Base-by-base conservation (phyloP, 2,888 invertebrate species). In the Drosophila histrio region DNA sequence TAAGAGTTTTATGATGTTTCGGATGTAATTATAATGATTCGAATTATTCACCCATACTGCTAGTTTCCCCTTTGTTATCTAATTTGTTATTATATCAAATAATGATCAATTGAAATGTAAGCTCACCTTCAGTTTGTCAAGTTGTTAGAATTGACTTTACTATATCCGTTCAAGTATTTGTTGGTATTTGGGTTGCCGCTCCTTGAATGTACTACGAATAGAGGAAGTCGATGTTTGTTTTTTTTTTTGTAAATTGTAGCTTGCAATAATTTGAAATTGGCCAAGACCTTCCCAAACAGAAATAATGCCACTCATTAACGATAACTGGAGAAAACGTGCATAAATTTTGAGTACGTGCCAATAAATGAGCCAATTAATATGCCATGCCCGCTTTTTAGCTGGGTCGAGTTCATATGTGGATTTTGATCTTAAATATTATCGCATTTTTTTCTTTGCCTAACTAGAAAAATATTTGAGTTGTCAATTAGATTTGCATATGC, bases 321-420 rank as follows among this genome's bases (percentile, higher is more conserved):
- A 56, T 41, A 52, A 30, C 52, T 68, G 32, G 6, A 15, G 6
- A 15, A 49, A 72, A 64, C 62, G 72, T 61, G 61, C 49, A 61
- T 56, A 41, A 9, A 44, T 46, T 57, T 43, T 32, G n/a, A 47
- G 36, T 68, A 76, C 72, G 63, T 76, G 75, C 57, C 38, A 34
- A 44, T 46, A 53, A 75, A 72, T 59, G 28, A 56, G 57, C 2
- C 61, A 64, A 68, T 75, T 58, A 39, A 53, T 62, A 75, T 72
- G 59, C 76, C 7, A 39, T 38, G 52, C 65, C 43, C 7, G 54
- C 43, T 15, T 22, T 17, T 34, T 28, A 2, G 26, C 15, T 24
- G 54, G 30, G 7, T 54, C 36, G 34, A 46, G 43, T 28, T 53
- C 34, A 50, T 52, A 30, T 49, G 19, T 49, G 19, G 26, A 46